Evolutionary conservation across 2,797 vertebrate genomes (phyloP).

Genomic region (Parotocinclus haroldoi): DNA sequence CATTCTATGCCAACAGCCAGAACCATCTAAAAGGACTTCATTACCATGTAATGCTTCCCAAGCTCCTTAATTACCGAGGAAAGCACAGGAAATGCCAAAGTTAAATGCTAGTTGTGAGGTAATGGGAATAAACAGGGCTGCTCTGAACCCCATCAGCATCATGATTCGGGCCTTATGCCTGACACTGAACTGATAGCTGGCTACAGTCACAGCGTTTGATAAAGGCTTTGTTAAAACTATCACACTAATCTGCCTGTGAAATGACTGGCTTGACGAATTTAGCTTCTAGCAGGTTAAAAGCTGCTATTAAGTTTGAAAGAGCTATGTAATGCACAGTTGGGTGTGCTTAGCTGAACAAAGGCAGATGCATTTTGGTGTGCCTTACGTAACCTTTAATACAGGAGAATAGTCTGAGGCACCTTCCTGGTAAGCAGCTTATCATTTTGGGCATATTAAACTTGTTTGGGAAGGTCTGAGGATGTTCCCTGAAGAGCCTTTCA

Average conservation of each 20-base stretch:
- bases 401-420: not conserved
- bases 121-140: slow-evolving; percentile 60
- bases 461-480: not conserved
- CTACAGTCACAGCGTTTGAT: slow-evolving; percentile 14
- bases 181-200: slow-evolving; percentile 28
- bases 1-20: slow-evolving; percentile 52
- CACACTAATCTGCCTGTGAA: slow-evolving; percentile 8
- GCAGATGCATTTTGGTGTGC: slow-evolving; percentile 23
- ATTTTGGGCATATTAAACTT: slow-evolving; percentile 8
- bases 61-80: slow-evolving; percentile 59
- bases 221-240: slow-evolving; percentile 15
- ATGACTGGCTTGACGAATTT: slow-evolving; percentile 25
- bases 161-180: slow-evolving; percentile 1
- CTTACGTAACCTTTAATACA: slow-evolving; percentile 25
- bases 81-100: slow-evolving; percentile 60
- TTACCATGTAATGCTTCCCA: slow-evolving; percentile 63
- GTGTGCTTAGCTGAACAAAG: slow-evolving; percentile 19
- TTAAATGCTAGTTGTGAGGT: slow-evolving; percentile 59
- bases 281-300: slow-evolving; percentile 29
- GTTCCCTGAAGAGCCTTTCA: too few relatives aligned
- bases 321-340: slow-evolving; percentile 26
- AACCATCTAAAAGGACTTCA: slow-evolving; percentile 55
- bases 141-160: slow-evolving; percentile 19
- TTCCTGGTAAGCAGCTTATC: not conserved
- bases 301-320: slow-evolving; percentile 27